Evolutionary conservation across 2,113 vertebrate genomes (phyloP).

Genomic region (Theristicus caerulescens): DNA sequence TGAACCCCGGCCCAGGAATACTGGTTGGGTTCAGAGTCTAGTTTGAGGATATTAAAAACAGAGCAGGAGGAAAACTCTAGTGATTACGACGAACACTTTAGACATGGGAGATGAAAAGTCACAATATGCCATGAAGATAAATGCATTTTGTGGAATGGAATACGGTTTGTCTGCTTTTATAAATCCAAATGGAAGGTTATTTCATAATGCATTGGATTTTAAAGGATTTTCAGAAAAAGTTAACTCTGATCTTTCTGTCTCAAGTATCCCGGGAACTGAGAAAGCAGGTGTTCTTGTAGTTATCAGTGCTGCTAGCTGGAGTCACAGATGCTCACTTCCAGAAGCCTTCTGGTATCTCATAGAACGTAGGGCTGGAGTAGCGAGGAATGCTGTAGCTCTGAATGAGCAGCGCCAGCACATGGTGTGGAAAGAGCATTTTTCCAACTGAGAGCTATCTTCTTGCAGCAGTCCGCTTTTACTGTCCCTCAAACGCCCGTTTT

Average conservation of each 20-base stretch:
- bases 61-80: neutral
- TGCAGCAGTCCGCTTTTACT: neutral
- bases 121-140: neutral
- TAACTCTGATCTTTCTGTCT: neutral
- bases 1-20: neutral
- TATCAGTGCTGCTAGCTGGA: neutral
- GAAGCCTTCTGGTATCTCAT: neutral
- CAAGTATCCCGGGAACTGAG: neutral
- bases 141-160: neutral
- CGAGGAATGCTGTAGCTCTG: neutral
- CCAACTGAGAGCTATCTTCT: neutral
- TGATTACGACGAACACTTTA: neutral
- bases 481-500: accelerated
- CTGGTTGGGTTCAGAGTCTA: neutral
- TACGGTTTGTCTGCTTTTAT: neutral
- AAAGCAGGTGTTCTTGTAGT: neutral
- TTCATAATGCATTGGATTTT: neutral
- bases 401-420: neutral
- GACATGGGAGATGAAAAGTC: neutral
- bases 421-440: neutral
- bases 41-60: neutral
- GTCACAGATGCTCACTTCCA: neutral
- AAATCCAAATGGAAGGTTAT: neutral
- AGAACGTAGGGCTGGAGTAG: neutral
- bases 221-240: neutral